Base-by-base conservation (phyloP, 2,113 vertebrate species). In the Syngnathus typhle region DNA sequence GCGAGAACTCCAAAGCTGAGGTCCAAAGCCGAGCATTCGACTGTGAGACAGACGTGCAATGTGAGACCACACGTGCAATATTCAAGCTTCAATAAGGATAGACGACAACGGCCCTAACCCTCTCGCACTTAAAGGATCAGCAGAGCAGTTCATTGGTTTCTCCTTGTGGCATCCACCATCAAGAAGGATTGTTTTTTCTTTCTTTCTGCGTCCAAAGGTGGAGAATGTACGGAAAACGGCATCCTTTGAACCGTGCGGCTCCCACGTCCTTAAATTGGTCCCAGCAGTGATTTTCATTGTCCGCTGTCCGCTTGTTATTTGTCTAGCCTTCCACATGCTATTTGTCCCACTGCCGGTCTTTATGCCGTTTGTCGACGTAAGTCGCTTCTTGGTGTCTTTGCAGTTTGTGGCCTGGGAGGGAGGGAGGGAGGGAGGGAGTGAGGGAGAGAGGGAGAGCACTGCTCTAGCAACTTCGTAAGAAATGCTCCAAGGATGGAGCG, bases 91-190 rank as follows among this genome's bases (percentile, higher is more conserved):
- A 77, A 54, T 79, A 72, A 69, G 49, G 59, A 67, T 76, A 67
- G 75, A 49, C 43, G 64, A 69, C 63, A 66, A 71, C 54, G n/a
- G 7, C 27, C 27, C 27, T 32, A 32, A 60, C 56, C 38, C 55
- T 39, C 65, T 54, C 69, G 58, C 60, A 75, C 64, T 69, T 54
- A 59, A 66, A 78, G 73, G 75, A 78, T 78, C 78, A 84, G 71
- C 74, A 23, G 76, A 83, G 78, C 84, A 87, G 71, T 79, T 88
- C 84, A 87, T 87, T 84, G 84, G 74, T 75, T 85, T 81, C 81
- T 80, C 69, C 60, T 66, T 61, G 38, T 82, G 84, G 82, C 76
- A 65, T 85, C 72, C 56, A 36, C 72, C 46, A 70, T 73, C 70
- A 81, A 82, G 73, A 82, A 73, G 60, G 77, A 83, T 80, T 73